Conservation (phyloP, 1,140 invertebrate genomes). For the honey bee (Apis mellifera) region DNA sequence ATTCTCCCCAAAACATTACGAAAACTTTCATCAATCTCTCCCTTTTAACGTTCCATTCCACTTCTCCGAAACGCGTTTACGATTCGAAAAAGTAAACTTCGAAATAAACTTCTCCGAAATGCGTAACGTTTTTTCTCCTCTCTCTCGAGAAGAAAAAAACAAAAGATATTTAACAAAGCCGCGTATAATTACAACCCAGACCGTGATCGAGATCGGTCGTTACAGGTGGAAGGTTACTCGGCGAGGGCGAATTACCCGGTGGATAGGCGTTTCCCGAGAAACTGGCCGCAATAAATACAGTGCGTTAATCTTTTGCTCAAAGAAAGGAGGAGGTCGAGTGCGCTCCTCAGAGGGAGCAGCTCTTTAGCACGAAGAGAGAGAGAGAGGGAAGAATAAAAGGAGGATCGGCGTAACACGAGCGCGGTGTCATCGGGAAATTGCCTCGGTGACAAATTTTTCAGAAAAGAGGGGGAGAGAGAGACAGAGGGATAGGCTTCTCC, state of each 20-base stretch:
- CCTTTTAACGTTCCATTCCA: no score
- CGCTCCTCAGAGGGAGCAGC: conserved; percentile 36
- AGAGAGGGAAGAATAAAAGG: conserved; percentile 38
- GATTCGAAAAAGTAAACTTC: neutral
- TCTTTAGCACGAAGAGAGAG: conserved; percentile 43
- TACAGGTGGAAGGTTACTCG: neutral
- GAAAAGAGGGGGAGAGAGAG: accelerated
- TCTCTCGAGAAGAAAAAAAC: neutral
- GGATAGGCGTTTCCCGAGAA: conserved; percentile 4
- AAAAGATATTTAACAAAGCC: neutral
- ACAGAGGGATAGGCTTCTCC: neutral
- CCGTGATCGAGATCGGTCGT: conserved; percentile 9
- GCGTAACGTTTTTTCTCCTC: no score
- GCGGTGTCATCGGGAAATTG: conserved; percentile 30
- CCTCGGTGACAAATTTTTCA: conserved; percentile 22
- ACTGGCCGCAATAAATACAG: conserved; percentile 41
- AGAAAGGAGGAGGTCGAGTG: conserved; percentile 61
- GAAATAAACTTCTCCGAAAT: no score
- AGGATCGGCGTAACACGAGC: conserved; percentile 15
- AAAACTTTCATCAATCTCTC: no score
- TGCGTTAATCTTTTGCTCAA: conserved; percentile 58
- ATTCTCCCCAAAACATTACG: no score
- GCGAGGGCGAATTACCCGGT: neutral
- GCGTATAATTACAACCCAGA: conserved; percentile 1
- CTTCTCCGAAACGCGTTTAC: no score